Base-by-base conservation (phyloP, 2,888 invertebrate species). In the Coenonympha arcania region DNA sequence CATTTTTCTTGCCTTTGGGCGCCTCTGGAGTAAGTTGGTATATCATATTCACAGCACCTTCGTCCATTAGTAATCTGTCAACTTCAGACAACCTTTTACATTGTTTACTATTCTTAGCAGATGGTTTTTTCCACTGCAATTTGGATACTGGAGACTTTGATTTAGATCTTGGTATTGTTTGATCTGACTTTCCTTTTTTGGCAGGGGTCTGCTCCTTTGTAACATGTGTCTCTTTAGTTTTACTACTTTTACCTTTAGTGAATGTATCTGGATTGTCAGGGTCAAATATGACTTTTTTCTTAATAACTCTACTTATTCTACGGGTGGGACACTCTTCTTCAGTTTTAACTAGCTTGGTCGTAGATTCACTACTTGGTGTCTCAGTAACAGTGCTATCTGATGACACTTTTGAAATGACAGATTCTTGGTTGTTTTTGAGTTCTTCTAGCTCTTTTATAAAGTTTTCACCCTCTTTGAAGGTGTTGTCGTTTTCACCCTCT, bases 21-120 rank as follows among this genome's bases (percentile, higher is more conserved):
- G 85, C 85, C 64, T 87, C 87, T 34, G 84, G 81, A 62, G 94
- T 93, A 1, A 95, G 88, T 16, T 93, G 92, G 66, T 93, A 93
- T 33, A 95, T 84, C 90, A 95, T 92, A 74, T 95, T 95, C 1
- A 93, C 92, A 2, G 95, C 94, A 1, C 95, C 95, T 69, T 95
- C 95, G 70, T 95, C 95, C 79, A 92, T 93, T 53, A 95, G 79
- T 43, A 95, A 73, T 52, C 87, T 90, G 64, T 94, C 94, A 45
- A 95, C 88, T 80, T 95, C 95, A 15, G 90, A 88, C 49, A 89
- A 76, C 54, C 88, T 86, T 59, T 87, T 89, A 56, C 89, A 88
- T 65, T 89, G 89, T 66, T 79, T 71, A 65, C 64, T 69, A 69
- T 71, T 73, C 71, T 85, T 71, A 63, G 87, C 75, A 42, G 77